phyloP scores from a whole-genome alignment of 2,888 invertebrate genomes.

The Lepidocyrtoides sp. region DNA sequence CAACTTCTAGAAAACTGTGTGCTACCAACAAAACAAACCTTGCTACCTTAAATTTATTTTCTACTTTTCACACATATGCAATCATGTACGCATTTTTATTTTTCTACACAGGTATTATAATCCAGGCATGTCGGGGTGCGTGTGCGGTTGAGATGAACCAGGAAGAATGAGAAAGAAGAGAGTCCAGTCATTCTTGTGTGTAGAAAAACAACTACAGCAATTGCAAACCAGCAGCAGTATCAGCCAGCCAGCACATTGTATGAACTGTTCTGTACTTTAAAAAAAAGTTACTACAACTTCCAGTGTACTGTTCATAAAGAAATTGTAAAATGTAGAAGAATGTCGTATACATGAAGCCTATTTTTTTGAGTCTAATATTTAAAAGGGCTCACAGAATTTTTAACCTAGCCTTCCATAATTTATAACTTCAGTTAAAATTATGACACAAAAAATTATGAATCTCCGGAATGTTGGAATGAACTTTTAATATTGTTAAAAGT shows the following conservation, averaged over 20 bases:
- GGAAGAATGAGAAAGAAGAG: not conserved
- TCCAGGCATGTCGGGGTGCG: not conserved
- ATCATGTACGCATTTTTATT: conserved; percentile 29
- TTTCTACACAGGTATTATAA: conserved; percentile 20
- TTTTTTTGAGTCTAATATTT: conserved; percentile 3
- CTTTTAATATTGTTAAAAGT: not conserved
- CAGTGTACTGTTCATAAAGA: not conserved
- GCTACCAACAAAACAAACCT: not conserved
- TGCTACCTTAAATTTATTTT: not conserved
- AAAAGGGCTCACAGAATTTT: not conserved
- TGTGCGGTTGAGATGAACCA: not conserved
- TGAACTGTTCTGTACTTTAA: not conserved
- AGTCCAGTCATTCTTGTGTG: not conserved
- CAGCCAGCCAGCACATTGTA: not conserved
- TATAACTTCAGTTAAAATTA: too few relatives aligned
- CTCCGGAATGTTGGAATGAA: not conserved
- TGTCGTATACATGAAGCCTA: not conserved
- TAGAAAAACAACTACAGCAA: not conserved
- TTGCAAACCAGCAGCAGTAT: not conserved
- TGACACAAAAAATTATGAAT: too few relatives aligned
- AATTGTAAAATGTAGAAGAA: not conserved
- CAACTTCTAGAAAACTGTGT: too few relatives aligned
- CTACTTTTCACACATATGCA: not conserved
- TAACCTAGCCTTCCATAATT: too few relatives aligned
- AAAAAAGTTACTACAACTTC: not conserved